phyloP scores from a whole-genome alignment of 2,113 vertebrate genomes.

The Oreotrochilus melanogaster region DNA sequence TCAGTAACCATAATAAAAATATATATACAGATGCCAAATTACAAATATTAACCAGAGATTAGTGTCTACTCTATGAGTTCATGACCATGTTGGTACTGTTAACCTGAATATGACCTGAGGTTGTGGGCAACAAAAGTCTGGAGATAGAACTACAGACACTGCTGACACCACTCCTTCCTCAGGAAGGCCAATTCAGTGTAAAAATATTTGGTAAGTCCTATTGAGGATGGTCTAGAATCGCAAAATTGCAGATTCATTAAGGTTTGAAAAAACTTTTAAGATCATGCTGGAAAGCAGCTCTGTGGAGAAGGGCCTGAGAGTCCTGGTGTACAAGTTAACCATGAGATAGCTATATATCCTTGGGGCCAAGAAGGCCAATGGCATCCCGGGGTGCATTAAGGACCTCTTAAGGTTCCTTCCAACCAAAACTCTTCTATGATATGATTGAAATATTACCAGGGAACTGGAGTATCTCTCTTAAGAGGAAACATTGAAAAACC shows the following conservation, averaged over 20 bases:
- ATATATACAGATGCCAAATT: not conserved
- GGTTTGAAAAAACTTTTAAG: not conserved
- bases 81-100: rapidly evolving
- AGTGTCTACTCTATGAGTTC: not conserved
- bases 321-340: no score
- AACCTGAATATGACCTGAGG: not conserved
- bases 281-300: not conserved
- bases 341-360: no score
- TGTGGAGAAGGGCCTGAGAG: no score
- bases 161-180: not conserved
- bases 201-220: not conserved
- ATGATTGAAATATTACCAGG: no score
- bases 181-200: not conserved
- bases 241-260: no score
- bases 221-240: not conserved
- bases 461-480: no score
- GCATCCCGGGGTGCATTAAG: no score
- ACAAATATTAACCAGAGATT: not conserved
- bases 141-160: not conserved
- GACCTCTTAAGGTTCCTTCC: no score
- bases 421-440: no score
- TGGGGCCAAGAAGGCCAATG: no score
- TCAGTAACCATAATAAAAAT: not conserved
- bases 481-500: no score
- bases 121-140: not conserved